Percentiles rank a stretch among this genome's conserved stretches.
Evolutionary conservation across 2,797 vertebrate species (phyloP).

Genomic region (Peromyscus eremicus): DNA sequence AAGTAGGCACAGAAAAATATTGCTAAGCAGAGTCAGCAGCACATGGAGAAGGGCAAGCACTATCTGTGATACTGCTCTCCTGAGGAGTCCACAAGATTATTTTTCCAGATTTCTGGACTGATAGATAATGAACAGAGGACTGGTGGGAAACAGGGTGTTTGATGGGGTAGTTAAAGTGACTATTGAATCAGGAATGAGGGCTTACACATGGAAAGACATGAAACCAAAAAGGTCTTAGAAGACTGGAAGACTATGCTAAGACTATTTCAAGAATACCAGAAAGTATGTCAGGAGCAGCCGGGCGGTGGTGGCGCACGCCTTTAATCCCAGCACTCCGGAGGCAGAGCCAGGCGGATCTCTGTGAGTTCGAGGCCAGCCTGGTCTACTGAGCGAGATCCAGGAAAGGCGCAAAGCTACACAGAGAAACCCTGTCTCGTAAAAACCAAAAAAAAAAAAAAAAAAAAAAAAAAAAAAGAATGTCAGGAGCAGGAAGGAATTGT

Average conservation of each 20-base stretch:
- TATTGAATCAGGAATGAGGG: background rate
- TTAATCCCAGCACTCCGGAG: no score
- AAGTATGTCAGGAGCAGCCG: background rate
- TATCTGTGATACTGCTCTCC: background rate
- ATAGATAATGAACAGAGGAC: background rate
- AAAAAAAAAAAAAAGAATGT: no score
- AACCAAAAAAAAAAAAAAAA: no score
- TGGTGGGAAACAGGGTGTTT: no score
- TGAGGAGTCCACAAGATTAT: background rate
- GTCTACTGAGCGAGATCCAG: no score
- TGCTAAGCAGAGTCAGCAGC: background rate
- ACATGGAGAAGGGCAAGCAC: background rate
- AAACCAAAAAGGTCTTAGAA: background rate
- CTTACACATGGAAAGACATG: background rate
- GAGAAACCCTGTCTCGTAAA: no score
- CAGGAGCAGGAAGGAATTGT: background rate
- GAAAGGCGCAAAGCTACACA: no score
- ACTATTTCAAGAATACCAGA: background rate
- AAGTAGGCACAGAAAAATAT: background rate
- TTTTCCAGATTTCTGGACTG: background rate
- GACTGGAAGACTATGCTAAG: background rate
- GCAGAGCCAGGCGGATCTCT: no score
- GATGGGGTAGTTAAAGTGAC: background rate
- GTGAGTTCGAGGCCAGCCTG: no score
- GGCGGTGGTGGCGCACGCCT: no score